Percentiles rank a stretch among this genome's conserved stretches.
These are phyloP conservation scores for Intellagama lesueurii DNA, from an alignment of 2,797 vertebrate species.

Conservation along the genomic window DNA sequence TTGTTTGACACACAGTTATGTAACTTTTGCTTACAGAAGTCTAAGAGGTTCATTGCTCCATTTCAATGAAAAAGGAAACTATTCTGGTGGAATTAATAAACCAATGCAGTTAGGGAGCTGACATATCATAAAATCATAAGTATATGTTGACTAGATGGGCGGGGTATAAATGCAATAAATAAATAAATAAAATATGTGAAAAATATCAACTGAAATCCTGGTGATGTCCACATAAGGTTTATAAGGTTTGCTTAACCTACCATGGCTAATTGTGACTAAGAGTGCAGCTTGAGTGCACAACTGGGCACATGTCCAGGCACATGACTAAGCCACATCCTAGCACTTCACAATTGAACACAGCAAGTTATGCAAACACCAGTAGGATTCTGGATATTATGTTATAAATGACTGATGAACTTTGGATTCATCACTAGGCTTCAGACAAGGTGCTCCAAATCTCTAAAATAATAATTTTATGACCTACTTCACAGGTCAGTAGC, in stretches of 20 bases:
- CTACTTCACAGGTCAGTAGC: background rate
- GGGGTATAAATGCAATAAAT: too few relatives aligned
- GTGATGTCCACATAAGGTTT: too few relatives aligned
- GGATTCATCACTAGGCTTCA: background rate
- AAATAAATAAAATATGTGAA: too few relatives aligned
- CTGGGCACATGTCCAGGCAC: too few relatives aligned
- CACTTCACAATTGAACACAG: too few relatives aligned
- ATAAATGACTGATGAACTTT: background rate
- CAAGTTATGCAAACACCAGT: too few relatives aligned
- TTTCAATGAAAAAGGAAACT: conserved; percentile 24
- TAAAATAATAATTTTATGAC: background rate
- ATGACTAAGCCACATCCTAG: too few relatives aligned
- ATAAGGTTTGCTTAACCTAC: too few relatives aligned
- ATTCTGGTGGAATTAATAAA: background rate
- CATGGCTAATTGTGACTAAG: too few relatives aligned
- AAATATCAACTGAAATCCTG: background rate
- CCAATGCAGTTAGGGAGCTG: background rate
- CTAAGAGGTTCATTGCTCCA: background rate
- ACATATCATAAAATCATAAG: background rate
- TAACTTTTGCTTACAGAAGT: background rate
- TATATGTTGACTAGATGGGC: too few relatives aligned
- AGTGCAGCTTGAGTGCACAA: too few relatives aligned
- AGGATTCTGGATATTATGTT: background rate
- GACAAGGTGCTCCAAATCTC: background rate
- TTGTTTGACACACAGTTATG: background rate